Evolutionary conservation across 1,140 invertebrate species (phyloP).

Genomic region (Zelostemma sp.): DNA sequence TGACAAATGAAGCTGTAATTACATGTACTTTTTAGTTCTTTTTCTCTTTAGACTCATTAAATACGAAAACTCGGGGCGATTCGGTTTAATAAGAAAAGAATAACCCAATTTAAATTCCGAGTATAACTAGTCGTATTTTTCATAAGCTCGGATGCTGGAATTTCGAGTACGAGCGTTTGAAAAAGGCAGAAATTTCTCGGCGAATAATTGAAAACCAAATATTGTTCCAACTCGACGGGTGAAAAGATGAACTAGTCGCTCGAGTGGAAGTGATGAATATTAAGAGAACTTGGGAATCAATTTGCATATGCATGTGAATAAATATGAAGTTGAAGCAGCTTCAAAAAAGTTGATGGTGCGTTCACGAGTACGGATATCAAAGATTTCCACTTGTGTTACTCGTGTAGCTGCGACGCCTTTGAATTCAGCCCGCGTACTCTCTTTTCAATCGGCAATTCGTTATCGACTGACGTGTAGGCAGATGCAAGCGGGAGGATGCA

Average conservation of each 20-base stretch:
- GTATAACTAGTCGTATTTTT: too few species aligned
- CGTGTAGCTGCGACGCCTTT: conserved; percentile 9
- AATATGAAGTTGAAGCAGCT: not conserved
- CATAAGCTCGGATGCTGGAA: too few species aligned
- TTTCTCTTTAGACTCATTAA: too few species aligned
- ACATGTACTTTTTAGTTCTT: too few species aligned
- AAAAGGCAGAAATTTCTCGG: too few species aligned
- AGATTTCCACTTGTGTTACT: too few species aligned
- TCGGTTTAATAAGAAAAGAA: too few species aligned
- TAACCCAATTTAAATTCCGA: too few species aligned
- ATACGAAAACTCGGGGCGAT: too few species aligned
- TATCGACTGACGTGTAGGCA: conserved; percentile 26
- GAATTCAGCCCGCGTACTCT: conserved; percentile 15
- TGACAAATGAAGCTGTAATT: too few species aligned
- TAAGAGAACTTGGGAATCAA: not conserved
- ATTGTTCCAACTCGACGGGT: not conserved
- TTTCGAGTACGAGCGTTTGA: too few species aligned
- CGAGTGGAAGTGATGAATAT: not conserved
- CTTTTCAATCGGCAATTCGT: conserved; percentile 30
- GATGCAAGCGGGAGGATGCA: conserved; percentile 26
- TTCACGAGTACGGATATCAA: conserved; percentile 8
- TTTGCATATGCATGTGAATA: not conserved
- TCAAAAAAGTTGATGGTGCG: not conserved
- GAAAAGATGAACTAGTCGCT: not conserved
- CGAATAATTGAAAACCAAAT: not conserved